Evolutionary conservation across 2,797 vertebrate species (phyloP), one percentile per base, ranked within the genome.

Genomic region (Fringilla coelebs): DNA sequence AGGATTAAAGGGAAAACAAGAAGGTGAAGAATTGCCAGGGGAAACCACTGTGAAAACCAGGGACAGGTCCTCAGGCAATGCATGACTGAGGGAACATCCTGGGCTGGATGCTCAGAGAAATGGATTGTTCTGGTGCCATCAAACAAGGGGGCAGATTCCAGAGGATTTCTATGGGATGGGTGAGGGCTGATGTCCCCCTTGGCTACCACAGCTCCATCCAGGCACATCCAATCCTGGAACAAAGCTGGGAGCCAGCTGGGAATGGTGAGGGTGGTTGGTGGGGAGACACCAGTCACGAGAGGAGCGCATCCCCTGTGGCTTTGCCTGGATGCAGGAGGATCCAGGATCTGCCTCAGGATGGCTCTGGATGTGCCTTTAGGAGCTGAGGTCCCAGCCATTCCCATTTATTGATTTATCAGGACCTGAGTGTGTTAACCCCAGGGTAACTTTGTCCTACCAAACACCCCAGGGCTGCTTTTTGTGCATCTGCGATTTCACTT

Each of bases 201-300:
- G 21, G 9, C 32, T 1, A 1, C 26, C 0, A 0, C 28, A 40
- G 52, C 48, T 43, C 28, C 45, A 51, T 45, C 62, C 1, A 1
- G 6, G 1, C 13, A 0, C 68, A 31, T 21, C 72, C 70, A 31
- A 63, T 12, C 36, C 4, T 55, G 68, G 58, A 46, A 13, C 8
- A 55, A n/a, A 48, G 31, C 73, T 67, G 78, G 71, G 71, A 71
- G 19, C 29, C 52, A 48, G 29, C 63, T 79, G 66, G 46, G 55
- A 18, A 16, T 55, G 68, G 5, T 5, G 29, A 11, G 66, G 55
- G 3, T 31, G 36, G 18, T 22, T n/a, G 9, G 0, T 79, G 60
- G 11, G 36, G 51, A n/a, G n/a, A 72, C 9, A 26, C 8, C 49
- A 28, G 36, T 18, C 29, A 7, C 0, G 7, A 40, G 48, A 63